Base-by-base conservation (phyloP, 1,140 invertebrate genomes). In the Pogonognathellus flavescens region DNA sequence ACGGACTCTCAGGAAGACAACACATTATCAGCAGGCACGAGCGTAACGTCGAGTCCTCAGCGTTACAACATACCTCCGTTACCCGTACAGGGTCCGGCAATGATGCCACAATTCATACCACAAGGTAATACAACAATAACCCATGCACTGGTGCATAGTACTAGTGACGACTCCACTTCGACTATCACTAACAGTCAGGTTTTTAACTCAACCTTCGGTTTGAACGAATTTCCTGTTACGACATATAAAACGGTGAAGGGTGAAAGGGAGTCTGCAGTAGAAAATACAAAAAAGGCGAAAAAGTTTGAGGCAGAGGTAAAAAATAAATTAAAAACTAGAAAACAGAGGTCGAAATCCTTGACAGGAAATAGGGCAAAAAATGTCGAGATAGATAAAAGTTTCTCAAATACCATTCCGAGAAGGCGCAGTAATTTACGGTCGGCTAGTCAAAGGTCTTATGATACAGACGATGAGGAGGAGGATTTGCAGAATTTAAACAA, bases 1-100 rank as follows among this genome's bases (percentile, higher is more conserved):
- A 81, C 82, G 22, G 82, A 83, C 41, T 83, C 82, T 83, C 82
- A 76, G 72, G 70, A 80, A 52, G 84, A 89, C 80, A 88, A 89
- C 83, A 89, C 89, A 49, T 85, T 89, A 52, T 89, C 89, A 14
- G 89, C 90, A 11, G 89, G 88, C 70, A 90, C 90, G 25, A 90
- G 89, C 14, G 86, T 89, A 13, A 89, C 89, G 22, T 90, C 89
- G 80, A 89, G 89, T 84, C 90, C 90, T 16, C 89, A 90, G 81
- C 88, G 88, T 66, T 81, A 84, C 50, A 84, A 84, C 31, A 72
- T 84, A n/a, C 83, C 83, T 25, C 50, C 60, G 16, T 31, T 81
- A 50, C 80, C 87, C 82, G 82, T 86, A 86, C 84, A 57, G 82
- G 59, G 60, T 66, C 55, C 82, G 62, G 82, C 59, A 49, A 50